Base-by-base conservation (phyloP, 2,888 invertebrate genomes). In the Andrena haemorrhoa region DNA sequence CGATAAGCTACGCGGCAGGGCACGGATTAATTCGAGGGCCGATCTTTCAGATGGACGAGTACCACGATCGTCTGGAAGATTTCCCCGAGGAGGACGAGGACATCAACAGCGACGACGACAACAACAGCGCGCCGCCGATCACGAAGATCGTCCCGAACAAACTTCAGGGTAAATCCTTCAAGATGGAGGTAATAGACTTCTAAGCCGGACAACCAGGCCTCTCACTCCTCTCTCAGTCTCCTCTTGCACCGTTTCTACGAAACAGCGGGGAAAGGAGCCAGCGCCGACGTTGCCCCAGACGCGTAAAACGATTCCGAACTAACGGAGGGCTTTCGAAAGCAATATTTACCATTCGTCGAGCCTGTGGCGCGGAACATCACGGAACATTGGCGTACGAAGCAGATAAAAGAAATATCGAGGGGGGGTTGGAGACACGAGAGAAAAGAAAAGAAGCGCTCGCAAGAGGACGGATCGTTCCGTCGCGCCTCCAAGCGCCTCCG, bases 131-230 rank as follows among this genome's bases (percentile, higher is more conserved):
- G 58, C 90, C 90, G 49, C 91, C 91, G 51, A 91, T 94, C 91
- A 88, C 92, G 90, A 90, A 94, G 91, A 90, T 92, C 26, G 93
- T 90, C 89, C 92, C 93, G 87, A 94, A 93, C 77, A 92, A 92
- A 69, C 89, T 92, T 72, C 90, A 90, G 80, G 93, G 93, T 53
- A 95, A 95, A 91, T 93, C 94, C 80, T 95, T 95, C 90, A 95
- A 95, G 93, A 95, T 95, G 95, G 95, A 95, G 93, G 95, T 95
- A 49, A 85, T 85, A 84, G 87, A 85, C 74, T 87, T 78, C 74
- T 87, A 76, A 60, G n/a, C 12, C 20, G 49, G 26, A 8, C 26
- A 2, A 29, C 47, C 51, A n/a, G 60, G 47, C 41, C 71, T 61
- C 51, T 71, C 47, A n/a, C 20, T 65, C 69, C 16, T 20, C 29